Base-by-base conservation (phyloP, 1,140 invertebrate species). In the Rhagoletis pomonella region DNA sequence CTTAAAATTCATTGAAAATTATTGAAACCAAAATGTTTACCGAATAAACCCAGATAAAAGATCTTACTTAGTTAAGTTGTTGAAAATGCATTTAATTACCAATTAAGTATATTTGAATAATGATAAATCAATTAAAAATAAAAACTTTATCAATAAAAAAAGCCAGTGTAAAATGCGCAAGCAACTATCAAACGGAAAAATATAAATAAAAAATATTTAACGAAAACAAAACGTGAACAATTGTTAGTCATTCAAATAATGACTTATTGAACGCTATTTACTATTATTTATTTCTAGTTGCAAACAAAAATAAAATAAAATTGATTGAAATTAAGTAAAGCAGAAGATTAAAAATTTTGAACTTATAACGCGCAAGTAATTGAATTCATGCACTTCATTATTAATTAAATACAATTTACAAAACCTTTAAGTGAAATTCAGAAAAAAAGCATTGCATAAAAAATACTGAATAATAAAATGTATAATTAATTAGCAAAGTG, bases 371-470 rank as follows among this genome's bases (percentile, higher is more conserved):
- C 47, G 44, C 73, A 88, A 88, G 88, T 88, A 88, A 89, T 65
- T 88, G 50, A 67, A 87, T 90, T 88, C 90, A 91, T 90, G 91
- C 91, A 91, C 91, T 91, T 90, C 65, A 86, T 86, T 88, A 86
- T 86, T 62, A 65, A 14, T 50, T 55, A 58, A n/a, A 19, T 12
- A 50, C 3, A 84, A 55, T 7, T 84, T 3, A 55, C 12, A 84
- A 84, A 84, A 86, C 44, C 59, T 86, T 65, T 58, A 86, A 86
- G 85, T 86, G 62, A 62, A 86, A 62, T 4, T 62, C 39, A 62
- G 85, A 62, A 62, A 62, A n/a, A 29, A 42, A 86, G 42, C 44
- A 81, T 81, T 81, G 42, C 55, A 81, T 81, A 10, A 81, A 50
- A 81, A 81, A 55, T 81, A 81, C 17, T 47, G 47, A 12, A 17